Conservation (phyloP, 2,113 vertebrate species). For the Hippocampus zosterae region DNA sequence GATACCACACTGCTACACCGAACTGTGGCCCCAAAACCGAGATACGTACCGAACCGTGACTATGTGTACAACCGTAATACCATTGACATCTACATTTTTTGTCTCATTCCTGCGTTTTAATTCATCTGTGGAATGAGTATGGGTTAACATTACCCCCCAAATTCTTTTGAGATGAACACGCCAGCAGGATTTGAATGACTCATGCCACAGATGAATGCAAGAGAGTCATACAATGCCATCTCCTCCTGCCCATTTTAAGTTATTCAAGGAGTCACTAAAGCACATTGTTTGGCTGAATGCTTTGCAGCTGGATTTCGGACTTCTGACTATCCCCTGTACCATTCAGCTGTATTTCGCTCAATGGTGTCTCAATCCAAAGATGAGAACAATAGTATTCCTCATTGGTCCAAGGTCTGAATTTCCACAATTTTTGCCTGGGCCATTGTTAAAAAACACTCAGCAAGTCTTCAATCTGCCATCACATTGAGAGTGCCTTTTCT, state of each 20-base stretch:
- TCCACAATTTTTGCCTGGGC: constrained; percentile 32
- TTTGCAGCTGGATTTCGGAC: constrained; percentile 41
- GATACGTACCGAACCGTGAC: no score
- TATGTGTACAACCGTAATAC: background rate
- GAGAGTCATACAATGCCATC: constrained; percentile 23
- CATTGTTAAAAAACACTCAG: constrained; percentile 59
- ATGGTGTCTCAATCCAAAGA: constrained; percentile 38
- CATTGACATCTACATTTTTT: background rate
- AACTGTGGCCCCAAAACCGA: no score
- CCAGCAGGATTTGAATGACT: constrained; percentile 18
- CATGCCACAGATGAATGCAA: constrained; percentile 23
- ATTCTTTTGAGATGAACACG: constrained; percentile 1
- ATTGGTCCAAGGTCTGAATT: constrained; percentile 35
- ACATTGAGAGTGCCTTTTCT: constrained; percentile 40
- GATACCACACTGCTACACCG: no score
- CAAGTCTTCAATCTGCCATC: constrained; percentile 63
- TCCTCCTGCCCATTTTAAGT: constrained; percentile 20
- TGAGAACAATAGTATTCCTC: constrained; percentile 56
- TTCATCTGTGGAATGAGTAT: background rate
- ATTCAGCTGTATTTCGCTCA: constrained; percentile 45
- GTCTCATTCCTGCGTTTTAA: background rate
- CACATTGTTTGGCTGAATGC: constrained; percentile 38
- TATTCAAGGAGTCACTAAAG: constrained; percentile 11
- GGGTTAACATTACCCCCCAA: background rate
- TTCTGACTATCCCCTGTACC: constrained; percentile 28